Evolutionary conservation across 1,140 invertebrate species (phyloP).

Genomic region (Phocides pigmalion): DNA sequence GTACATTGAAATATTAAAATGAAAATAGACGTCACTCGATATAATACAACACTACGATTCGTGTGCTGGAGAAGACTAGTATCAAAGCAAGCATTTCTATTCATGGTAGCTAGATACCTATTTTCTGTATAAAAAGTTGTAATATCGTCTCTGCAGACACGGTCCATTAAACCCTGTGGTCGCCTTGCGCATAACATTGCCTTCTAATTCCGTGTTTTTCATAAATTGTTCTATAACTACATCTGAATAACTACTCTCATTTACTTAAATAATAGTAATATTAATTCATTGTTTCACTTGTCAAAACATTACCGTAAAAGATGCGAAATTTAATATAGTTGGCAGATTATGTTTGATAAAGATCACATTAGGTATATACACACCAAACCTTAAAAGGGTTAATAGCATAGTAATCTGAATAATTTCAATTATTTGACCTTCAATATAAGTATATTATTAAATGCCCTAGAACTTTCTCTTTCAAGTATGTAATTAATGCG

Average conservation of each 20-base stretch:
- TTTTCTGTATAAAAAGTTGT: slow-evolving; percentile 42
- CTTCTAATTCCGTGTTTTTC: slow-evolving; percentile 46
- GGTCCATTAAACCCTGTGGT: slow-evolving; percentile 49
- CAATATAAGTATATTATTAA: neutral
- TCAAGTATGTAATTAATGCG: neutral
- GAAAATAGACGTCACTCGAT: slow-evolving; percentile 1
- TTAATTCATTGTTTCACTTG: neutral
- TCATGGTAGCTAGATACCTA: neutral
- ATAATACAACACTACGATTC: neutral
- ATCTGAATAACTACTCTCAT: neutral
- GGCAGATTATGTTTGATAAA: too few species aligned
- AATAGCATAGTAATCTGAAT: too few species aligned
- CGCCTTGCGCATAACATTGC: slow-evolving; percentile 33
- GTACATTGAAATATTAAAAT: neutral
- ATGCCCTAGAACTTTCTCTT: neutral
- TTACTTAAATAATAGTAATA: neutral
- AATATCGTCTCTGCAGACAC: slow-evolving; percentile 43
- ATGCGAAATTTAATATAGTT: too few species aligned
- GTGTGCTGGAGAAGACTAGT: neutral
- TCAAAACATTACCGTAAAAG: too few species aligned
- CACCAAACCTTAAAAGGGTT: too few species aligned
- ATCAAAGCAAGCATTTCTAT: slow-evolving; percentile 17
- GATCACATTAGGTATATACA: too few species aligned
- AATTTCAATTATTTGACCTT: neutral
- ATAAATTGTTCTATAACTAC: neutral